These are phyloP conservation scores for Lucinisca nassula DNA, from an alignment of 2,888 invertebrate genomes.

Conservation along the genomic window DNA sequence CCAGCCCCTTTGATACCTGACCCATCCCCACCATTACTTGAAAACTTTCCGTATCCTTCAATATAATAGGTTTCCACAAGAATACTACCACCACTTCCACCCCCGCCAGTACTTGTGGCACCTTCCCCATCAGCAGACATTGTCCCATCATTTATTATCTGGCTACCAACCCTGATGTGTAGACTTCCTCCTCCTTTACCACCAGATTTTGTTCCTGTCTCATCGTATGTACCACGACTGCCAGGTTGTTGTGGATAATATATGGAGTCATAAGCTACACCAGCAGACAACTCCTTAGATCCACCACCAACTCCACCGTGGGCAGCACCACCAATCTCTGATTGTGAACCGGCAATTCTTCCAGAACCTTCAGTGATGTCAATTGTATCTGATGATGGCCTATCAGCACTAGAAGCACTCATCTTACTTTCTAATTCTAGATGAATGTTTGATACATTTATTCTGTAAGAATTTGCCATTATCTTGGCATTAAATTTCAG, in stretches of 20 bases:
- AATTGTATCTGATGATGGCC: conserved; percentile 68
- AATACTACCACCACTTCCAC: conserved; percentile 82
- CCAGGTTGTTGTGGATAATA: conserved; percentile 75
- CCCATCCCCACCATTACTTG: conserved; percentile 73
- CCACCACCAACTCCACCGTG: conserved; percentile 79
- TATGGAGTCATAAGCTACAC: conserved; percentile 75
- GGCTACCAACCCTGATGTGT: conserved; percentile 70
- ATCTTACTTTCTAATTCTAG: conserved; percentile 76
- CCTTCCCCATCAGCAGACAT: conserved; percentile 75
- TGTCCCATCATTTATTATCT: conserved; percentile 77
- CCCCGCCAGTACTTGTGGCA: conserved; percentile 71
- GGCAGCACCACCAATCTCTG: conserved; percentile 73
- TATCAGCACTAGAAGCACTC: conserved; percentile 70
- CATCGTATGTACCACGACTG: conserved; percentile 67
- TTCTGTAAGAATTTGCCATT: conserved; percentile 76
- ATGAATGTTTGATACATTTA: conserved; percentile 71
- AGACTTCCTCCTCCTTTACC: conserved; percentile 79
- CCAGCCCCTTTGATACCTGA: conserved; percentile 72
- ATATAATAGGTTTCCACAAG: conserved; percentile 69
- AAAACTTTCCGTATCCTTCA: conserved; percentile 78
- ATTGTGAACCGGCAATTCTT: conserved; percentile 21
- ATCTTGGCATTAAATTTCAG: conserved; percentile 75
- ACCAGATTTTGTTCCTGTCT: conserved; percentile 44
- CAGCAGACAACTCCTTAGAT: conserved; percentile 38
- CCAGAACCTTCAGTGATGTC: conserved; percentile 69